Evolutionary conservation across 2,113 vertebrate species (phyloP).

Genomic region (Dicentrarchus labrax): DNA sequence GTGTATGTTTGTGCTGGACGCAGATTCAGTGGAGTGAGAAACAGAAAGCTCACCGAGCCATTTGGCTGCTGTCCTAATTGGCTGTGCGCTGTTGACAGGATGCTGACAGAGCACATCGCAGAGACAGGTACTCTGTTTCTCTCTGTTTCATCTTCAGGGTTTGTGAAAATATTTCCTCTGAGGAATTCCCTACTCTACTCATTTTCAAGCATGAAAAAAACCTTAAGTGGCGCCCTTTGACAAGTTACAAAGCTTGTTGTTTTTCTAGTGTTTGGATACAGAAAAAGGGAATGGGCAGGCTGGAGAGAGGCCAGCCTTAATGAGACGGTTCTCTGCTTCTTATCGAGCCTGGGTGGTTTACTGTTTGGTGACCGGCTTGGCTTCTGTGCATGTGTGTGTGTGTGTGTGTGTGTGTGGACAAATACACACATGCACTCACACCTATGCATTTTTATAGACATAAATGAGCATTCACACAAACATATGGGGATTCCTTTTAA

Average conservation of each 20-base stretch:
- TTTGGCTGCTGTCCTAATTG: conserved; percentile 79
- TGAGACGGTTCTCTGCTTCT: conserved; percentile 48
- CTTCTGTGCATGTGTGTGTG: conserved; percentile 9
- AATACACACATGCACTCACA: conserved; percentile 2
- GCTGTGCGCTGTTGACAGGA: conserved; percentile 68
- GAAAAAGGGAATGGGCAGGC: conserved; percentile 28
- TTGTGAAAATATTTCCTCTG: conserved; percentile 55
- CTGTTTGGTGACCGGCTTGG: conserved; percentile 40
- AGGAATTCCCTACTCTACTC: conserved; percentile 59
- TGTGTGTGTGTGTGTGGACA: neutral
- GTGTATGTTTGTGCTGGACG: conserved; percentile 14
- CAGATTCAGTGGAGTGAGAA: conserved; percentile 63
- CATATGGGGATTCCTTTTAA: neutral
- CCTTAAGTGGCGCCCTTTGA: conserved; percentile 52
- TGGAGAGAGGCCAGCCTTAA: conserved; percentile 58
- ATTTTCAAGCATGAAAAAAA: conserved; percentile 48
- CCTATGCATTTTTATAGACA: neutral
- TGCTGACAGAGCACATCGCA: conserved; percentile 73
- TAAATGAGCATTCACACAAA: conserved; percentile 19
- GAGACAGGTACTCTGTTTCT: conserved; percentile 65
- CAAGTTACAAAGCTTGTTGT: conserved; percentile 49
- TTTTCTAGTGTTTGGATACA: conserved; percentile 39
- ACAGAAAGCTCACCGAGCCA: conserved; percentile 63
- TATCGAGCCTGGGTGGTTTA: conserved; percentile 26
- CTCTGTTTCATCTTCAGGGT: conserved; percentile 57